A percentile compares a stretch with the other conserved stretches of the same genome.
Evolutionary conservation across 2,797 vertebrate genomes (phyloP).

Genomic region (Sarcoramphus papa): DNA sequence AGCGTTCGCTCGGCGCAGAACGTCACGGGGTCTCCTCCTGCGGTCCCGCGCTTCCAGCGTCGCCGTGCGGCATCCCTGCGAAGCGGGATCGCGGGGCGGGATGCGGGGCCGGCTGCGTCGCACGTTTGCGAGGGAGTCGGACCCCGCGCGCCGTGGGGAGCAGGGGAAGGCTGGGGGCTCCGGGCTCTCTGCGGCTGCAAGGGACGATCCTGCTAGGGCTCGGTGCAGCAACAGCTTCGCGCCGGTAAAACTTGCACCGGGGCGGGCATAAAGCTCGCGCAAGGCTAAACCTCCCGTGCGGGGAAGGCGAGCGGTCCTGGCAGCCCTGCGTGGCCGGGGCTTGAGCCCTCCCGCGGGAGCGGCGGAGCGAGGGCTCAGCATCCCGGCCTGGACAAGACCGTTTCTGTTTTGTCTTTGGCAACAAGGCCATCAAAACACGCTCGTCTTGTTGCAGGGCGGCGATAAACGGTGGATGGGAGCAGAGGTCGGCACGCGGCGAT

Average conservation of each 20-base stretch:
- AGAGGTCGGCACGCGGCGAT: constrained; percentile 15
- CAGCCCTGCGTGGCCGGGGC: not conserved
- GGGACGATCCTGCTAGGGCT: not conserved
- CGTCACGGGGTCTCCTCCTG: not conserved
- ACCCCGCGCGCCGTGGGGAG: fast-evolving
- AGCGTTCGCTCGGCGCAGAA: not conserved
- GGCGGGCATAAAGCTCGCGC: fast-evolving
- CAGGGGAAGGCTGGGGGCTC: not conserved
- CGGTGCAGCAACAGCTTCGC: not conserved
- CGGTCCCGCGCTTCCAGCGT: fast-evolving
- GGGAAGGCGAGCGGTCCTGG: not conserved
- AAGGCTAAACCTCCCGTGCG: not conserved
- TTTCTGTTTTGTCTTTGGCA: constrained; percentile 32
- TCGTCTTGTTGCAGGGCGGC: not conserved
- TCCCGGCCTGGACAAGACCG: not conserved
- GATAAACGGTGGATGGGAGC: not conserved
- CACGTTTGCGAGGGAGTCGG: fast-evolving
- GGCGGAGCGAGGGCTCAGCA: not conserved
- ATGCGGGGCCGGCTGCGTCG: fast-evolving
- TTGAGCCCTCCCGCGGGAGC: not conserved
- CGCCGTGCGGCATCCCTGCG: not conserved
- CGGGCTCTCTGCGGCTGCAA: not conserved
- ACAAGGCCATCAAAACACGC: not conserved
- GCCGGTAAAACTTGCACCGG: not conserved
- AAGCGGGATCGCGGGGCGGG: not conserved